Base-by-base conservation (phyloP, 2,888 invertebrate species). In the Himalopsyche kuldschensis region DNA sequence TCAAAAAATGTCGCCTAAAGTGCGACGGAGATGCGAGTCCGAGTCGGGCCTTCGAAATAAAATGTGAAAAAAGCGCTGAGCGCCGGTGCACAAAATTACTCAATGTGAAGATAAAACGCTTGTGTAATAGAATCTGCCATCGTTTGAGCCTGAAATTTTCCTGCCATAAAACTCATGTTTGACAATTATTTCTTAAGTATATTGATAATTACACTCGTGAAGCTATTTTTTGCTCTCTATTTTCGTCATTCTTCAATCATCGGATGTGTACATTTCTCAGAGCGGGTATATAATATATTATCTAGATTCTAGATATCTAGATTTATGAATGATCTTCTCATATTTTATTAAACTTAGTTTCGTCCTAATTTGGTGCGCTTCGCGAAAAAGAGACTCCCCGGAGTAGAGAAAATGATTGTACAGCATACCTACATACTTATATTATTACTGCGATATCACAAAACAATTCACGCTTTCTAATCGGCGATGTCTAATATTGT, bases 141-240 rank as follows among this genome's bases (percentile, higher is more conserved):
- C 78, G 75, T 83, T 47, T 85, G 79, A 83, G 85, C 85, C 83
- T 85, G 85, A 83, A 83, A 30, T 76, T 85, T 85, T 83, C 83
- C 83, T 81, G 83, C 85, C 81, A 85, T 83, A 31, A 75, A 81
- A 82, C 35, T 84, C 84, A 84, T 79, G 24, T 84, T 84, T 79
- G 75, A 78, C 78, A 63, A 31, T 63, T 83, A 78, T 69, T 48
- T 81, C 46, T 78, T 78, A 55, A 55, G 20, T 31, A 80, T 81
- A 55, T 69, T 69, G 69, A 78, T 78, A 81, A 35, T 69, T 69
- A 78, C 46, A 48, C 75, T 47, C 31, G 46, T 80, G 78, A 80
- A 41, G 82, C 83, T 83, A 83, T 83, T 69, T 82, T 81, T 84
- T 83, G 83, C 85, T 79, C 24, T 55, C 48, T 82, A 75, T 75